phyloP scores from a whole-genome alignment of 2,797 vertebrate species.

The Cossypha heuglini region DNA sequence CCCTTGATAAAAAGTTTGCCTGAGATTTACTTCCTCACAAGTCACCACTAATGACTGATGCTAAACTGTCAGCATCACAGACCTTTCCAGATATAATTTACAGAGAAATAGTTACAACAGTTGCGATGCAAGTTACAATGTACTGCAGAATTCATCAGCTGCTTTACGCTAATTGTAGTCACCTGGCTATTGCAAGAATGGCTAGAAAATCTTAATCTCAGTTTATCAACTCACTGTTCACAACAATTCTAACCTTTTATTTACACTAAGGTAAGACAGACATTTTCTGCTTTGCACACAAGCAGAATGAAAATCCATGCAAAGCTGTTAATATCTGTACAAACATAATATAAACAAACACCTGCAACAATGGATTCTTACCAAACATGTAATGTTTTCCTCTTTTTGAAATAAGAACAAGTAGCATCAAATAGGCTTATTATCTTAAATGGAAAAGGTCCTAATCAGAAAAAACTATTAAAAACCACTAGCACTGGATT shows the following conservation, averaged over 20 bases:
- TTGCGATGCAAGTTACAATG: background rate
- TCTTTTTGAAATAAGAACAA: background rate
- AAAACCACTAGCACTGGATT: background rate
- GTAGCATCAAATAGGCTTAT: background rate
- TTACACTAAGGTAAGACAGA: background rate
- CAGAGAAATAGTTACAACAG: background rate
- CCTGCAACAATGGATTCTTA: background rate
- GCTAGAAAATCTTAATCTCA: background rate
- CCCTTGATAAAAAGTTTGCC: background rate
- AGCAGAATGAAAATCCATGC: background rate
- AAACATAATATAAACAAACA: background rate
- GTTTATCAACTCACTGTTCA: background rate
- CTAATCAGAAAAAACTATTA: background rate
- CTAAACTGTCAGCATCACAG: background rate
- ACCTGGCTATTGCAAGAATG: background rate
- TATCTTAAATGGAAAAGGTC: background rate
- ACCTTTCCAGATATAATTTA: background rate
- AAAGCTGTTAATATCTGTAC: background rate
- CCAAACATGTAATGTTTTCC: background rate
- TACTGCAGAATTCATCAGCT: background rate
- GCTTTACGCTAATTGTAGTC: background rate
- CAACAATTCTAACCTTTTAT: background rate
- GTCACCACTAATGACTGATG: background rate
- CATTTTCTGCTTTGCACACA: background rate
- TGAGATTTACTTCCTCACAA: background rate